phyloP scores from a whole-genome alignment of 92 coral and sea anemone species.

The Epizoanthus ramosus region DNA sequence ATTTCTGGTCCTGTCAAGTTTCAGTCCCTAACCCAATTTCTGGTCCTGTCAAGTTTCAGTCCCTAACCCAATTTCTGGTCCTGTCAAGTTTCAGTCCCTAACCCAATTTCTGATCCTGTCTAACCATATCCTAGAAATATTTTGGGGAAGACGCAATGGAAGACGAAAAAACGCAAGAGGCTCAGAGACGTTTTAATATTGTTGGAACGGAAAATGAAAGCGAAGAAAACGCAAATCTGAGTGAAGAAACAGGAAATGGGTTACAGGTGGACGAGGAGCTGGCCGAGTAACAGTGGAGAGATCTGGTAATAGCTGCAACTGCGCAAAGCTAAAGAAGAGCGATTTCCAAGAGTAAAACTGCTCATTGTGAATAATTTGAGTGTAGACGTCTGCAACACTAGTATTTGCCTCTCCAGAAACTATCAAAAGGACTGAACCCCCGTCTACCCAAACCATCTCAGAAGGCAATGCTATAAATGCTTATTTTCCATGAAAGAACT shows the following conservation, averaged over 20 bases:
- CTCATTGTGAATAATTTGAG: neutral
- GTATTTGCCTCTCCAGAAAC: too few relatives aligned
- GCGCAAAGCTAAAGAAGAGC: neutral
- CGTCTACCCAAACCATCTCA: too few relatives aligned
- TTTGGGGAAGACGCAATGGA: constrained; percentile 7
- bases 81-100: too few relatives aligned
- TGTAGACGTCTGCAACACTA: too few relatives aligned
- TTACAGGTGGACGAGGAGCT: neutral
- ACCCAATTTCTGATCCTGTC: too few relatives aligned
- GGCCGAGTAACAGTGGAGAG: neutral
- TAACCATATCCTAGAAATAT: neutral
- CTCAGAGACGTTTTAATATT: neutral
- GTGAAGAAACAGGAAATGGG: neutral
- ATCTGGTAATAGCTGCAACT: neutral
- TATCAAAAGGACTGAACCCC: too few relatives aligned
- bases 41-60: too few relatives aligned
- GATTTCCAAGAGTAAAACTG: neutral
- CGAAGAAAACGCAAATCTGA: neutral
- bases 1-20: too few relatives aligned
- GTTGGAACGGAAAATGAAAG: neutral
- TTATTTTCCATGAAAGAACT: too few relatives aligned
- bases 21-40: too few relatives aligned
- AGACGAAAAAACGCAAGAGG: neutral
- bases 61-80: too few relatives aligned
- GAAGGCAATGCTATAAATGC: too few relatives aligned